phyloP scores from a whole-genome alignment of 2,888 invertebrate species.

The Dasypogon diadema region DNA sequence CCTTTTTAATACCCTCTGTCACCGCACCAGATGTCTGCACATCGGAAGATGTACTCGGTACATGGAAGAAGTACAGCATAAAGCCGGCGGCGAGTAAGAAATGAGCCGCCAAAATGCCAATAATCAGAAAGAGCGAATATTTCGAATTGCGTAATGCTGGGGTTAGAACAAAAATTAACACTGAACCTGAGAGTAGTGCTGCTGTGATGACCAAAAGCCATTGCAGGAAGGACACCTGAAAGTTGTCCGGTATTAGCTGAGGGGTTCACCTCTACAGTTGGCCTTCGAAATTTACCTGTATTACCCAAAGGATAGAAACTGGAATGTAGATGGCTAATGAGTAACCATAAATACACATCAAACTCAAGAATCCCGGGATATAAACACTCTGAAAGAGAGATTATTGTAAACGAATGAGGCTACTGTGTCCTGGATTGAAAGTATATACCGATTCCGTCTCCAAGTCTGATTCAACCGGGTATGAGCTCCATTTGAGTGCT shows the following conservation, averaged over 20 bases:
- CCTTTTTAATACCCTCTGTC: background rate
- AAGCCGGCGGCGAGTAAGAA: conserved; percentile 87
- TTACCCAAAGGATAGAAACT: conserved; percentile 91
- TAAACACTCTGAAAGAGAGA: conserved; percentile 69
- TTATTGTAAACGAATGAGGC: conserved; percentile 10
- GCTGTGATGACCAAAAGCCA: conserved; percentile 89
- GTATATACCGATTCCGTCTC: conserved; percentile 74
- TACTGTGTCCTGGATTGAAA: background rate
- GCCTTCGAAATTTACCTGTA: conserved; percentile 73
- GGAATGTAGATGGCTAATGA: conserved; percentile 95
- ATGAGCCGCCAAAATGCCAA: conserved; percentile 81
- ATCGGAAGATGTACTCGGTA: conserved; percentile 63
- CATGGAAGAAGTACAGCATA: conserved; percentile 85
- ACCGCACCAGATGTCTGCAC: background rate
- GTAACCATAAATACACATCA: conserved; percentile 96
- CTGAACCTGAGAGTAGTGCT: conserved; percentile 86
- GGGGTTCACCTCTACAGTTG: too few relatives aligned
- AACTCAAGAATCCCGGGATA: conserved; percentile 81
- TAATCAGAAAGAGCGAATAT: conserved; percentile 74
- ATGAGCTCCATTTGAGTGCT: conserved; percentile 83
- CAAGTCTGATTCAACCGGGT: conserved; percentile 72
- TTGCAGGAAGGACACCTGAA: conserved; percentile 78
- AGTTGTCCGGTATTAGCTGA: too few relatives aligned
- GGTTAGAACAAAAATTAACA: conserved; percentile 84
- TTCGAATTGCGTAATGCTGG: conserved; percentile 79